Evolutionary conservation across 2,797 vertebrate species (phyloP).

Genomic region (Champsocephalus esox): DNA sequence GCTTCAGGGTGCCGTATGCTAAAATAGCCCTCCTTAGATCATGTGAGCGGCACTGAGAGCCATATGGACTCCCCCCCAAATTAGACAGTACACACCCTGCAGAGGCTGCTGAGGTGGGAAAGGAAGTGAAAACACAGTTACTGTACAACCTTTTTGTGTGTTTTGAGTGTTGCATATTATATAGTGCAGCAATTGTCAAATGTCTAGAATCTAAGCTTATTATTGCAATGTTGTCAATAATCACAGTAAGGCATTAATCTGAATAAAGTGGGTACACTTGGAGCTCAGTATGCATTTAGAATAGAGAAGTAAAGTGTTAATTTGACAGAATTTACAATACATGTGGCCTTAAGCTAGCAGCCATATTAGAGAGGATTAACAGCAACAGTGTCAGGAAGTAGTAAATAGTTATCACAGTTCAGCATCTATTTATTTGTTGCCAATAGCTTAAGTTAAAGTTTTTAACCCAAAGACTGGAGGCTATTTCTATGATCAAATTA

Average conservation of each 20-base stretch:
- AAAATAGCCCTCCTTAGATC: conserved; percentile 48
- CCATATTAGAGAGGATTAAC: not conserved
- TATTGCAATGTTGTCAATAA: conserved; percentile 4
- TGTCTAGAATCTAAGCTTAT: not conserved
- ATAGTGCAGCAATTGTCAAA: not conserved
- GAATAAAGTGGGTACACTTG: not conserved
- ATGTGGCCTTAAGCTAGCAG: not conserved
- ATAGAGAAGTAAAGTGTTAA: not conserved
- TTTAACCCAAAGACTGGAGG: not conserved
- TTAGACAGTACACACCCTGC: conserved; percentile 48
- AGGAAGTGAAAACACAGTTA: conserved; percentile 17
- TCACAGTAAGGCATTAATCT: not conserved
- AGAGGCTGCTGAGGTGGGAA: conserved; percentile 31
- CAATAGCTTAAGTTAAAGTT: not conserved
- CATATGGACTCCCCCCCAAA: conserved; percentile 40
- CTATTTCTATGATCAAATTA: not conserved
- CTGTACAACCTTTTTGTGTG: not conserved
- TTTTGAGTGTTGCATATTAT: not conserved
- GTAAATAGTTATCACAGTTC: too few species aligned
- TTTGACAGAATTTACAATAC: not conserved
- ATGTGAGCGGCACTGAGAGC: conserved; percentile 13
- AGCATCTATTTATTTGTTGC: not conserved
- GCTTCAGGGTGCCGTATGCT: conserved; percentile 30
- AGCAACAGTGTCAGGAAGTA: not conserved
- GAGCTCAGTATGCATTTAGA: not conserved